Percentiles rank a stretch among this genome's conserved stretches.
phyloP scores from a whole-genome alignment of 2,888 invertebrate genomes.

The Macropis europaea region DNA sequence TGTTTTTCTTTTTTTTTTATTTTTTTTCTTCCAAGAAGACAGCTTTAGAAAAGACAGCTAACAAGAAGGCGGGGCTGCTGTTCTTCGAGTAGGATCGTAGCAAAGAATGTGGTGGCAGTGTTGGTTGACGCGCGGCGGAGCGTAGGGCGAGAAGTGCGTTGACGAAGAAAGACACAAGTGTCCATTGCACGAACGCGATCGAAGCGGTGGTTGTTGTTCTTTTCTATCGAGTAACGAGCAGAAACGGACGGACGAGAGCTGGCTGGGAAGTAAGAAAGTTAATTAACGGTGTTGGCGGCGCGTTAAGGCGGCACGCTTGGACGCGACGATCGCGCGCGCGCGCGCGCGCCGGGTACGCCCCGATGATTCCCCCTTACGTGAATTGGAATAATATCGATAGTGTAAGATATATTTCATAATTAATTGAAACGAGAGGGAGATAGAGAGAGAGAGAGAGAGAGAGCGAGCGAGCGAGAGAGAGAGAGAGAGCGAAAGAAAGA shows the following conservation, averaged over 20 bases:
- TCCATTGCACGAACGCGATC: conserved; percentile 52
- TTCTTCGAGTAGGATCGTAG: no score
- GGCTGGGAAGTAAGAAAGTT: conserved; percentile 67
- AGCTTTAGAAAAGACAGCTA: no score
- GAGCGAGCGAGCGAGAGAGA: conserved; percentile 14
- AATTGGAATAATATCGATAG: conserved; percentile 76
- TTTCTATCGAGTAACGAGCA: conserved; percentile 60
- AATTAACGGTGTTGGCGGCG: conserved; percentile 76
- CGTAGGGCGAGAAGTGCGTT: conserved; percentile 11
- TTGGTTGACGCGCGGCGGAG: conserved; percentile 3
- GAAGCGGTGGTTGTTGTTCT: conserved; percentile 59
- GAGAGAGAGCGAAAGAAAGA: background rate
- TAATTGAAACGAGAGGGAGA: conserved; percentile 54
- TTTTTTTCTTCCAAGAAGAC: no score
- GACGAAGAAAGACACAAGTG: conserved; percentile 52
- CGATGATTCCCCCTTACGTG: conserved; percentile 66
- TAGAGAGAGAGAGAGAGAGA: conserved; percentile 40
- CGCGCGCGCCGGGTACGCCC: conserved; percentile 63
- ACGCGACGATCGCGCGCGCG: conserved; percentile 56
- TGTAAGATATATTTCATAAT: conserved; percentile 75
- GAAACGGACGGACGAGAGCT: conserved; percentile 23
- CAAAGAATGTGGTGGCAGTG: no score
- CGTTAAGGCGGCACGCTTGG: conserved; percentile 71
- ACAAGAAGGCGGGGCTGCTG: no score
- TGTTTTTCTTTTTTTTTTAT: no score